Conservation (phyloP, 30 jellyfish, hydroid and myxozoan species). For the Clytia hemisphaerica region DNA sequence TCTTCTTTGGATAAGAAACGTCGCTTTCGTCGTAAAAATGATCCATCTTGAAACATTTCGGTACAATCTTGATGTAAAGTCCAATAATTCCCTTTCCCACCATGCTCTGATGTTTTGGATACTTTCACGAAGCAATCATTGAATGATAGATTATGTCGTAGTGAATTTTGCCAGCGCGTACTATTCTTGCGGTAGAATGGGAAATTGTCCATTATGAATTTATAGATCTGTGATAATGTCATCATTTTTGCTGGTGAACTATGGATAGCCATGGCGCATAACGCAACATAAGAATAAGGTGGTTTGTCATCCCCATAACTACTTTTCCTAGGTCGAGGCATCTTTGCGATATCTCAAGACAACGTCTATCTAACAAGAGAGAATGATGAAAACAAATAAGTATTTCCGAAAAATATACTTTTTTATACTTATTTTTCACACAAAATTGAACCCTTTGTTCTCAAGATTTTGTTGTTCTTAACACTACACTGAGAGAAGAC, state of each 20-base stretch:
- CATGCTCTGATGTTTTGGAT: slow-evolving; percentile 78
- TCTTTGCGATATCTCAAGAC: too few species aligned
- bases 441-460: too few species aligned
- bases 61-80: slow-evolving; percentile 86
- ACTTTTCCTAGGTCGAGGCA: slow-evolving; percentile 97
- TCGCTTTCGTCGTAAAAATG: slow-evolving; percentile 76
- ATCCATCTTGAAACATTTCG: slow-evolving; percentile 91
- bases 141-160: slow-evolving; percentile 84
- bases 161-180: slow-evolving; percentile 92
- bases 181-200: slow-evolving; percentile 88
- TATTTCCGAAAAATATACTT: too few species aligned
- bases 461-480: too few species aligned
- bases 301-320: slow-evolving; percentile 93
- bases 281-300: slow-evolving; percentile 87
- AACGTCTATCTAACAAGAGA: too few species aligned
- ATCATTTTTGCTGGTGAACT: slow-evolving; percentile 84
- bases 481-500: too few species aligned
- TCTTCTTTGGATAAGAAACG: slow-evolving; percentile 59
- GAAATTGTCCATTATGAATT: slow-evolving; percentile 70
- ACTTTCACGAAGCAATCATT: slow-evolving; percentile 96
- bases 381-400: too few species aligned
- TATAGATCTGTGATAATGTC: slow-evolving; percentile 89
- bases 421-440: too few species aligned
- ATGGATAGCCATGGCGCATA: slow-evolving; percentile 98
- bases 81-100: slow-evolving; percentile 98